These are phyloP conservation scores for Cistogaster globosa DNA, from an alignment of 2,888 invertebrate species.

Conservation along the genomic window DNA sequence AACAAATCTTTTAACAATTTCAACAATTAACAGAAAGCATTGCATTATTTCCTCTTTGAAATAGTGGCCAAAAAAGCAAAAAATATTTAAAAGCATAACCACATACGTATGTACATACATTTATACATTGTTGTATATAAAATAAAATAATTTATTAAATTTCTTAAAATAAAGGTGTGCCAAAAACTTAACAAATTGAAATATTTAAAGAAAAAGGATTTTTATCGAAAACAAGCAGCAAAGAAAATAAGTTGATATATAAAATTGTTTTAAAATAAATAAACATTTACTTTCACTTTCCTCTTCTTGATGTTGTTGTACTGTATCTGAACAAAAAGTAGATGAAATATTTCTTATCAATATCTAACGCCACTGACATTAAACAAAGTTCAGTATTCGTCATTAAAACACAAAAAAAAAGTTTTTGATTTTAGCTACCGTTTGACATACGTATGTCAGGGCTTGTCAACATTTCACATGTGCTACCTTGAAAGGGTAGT, in stretches of 20 bases:
- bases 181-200: slow-evolving; percentile 23
- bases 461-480: not conserved
- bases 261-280: not conserved
- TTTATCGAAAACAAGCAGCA: not conserved
- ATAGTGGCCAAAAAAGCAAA: not conserved
- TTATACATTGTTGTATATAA: not conserved
- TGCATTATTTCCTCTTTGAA: slow-evolving; percentile 54
- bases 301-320: not conserved
- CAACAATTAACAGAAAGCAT: slow-evolving; percentile 55
- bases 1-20: slow-evolving; percentile 57
- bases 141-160: slow-evolving; percentile 14
- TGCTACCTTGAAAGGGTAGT: slow-evolving; percentile 10
- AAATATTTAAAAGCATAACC: not conserved
- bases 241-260: not conserved
- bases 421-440: slow-evolving; percentile 55
- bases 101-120: not conserved
- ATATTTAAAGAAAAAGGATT: slow-evolving; percentile 15
- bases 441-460: slow-evolving; percentile 53
- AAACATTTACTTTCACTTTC: not conserved
- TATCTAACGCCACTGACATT: slow-evolving; percentile 27
- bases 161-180: slow-evolving; percentile 39
- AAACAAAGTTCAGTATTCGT: not conserved
- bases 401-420: slow-evolving; percentile 18
- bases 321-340: not conserved
- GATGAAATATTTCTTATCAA: slow-evolving; percentile 58